phyloP scores from a whole-genome alignment of 2,113 vertebrate genomes.

The Piaya cayana region DNA sequence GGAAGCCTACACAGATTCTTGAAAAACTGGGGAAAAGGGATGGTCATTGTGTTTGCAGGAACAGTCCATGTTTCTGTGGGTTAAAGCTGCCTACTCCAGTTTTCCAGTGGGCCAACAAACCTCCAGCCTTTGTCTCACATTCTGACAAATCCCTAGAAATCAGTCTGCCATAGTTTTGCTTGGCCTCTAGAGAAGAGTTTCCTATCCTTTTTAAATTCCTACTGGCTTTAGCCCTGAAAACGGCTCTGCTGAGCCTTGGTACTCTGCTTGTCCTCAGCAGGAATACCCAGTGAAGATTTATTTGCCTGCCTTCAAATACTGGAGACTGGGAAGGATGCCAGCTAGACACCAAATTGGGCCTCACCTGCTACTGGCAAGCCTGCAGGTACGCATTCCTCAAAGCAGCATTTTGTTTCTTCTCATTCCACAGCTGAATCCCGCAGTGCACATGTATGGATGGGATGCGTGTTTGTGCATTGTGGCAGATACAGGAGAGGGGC shows the following conservation, averaged over 20 bases:
- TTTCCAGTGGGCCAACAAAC: neutral
- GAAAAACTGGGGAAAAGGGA: neutral
- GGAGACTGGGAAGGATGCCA: neutral
- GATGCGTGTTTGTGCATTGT: rapidly evolving
- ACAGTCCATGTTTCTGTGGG: rapidly evolving
- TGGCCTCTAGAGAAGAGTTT: neutral
- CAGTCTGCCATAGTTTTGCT: neutral
- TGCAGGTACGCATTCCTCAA: neutral
- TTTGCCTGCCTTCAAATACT: neutral
- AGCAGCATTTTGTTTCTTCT: neutral
- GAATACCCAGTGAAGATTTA: neutral
- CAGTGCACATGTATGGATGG: rapidly evolving
- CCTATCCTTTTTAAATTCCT: neutral
- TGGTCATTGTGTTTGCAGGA: neutral
- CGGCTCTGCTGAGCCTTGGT: neutral
- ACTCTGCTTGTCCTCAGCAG: neutral
- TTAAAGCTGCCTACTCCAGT: neutral
- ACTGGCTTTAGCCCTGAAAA: neutral
- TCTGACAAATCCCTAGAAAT: neutral
- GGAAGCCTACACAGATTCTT: neutral
- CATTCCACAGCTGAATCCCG: neutral
- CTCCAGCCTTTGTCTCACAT: neutral
- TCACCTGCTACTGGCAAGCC: neutral
- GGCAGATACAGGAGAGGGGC: neutral
- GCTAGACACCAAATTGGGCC: neutral